Conservation (phyloP, 2,113 vertebrate species). For the Athene noctua region DNA sequence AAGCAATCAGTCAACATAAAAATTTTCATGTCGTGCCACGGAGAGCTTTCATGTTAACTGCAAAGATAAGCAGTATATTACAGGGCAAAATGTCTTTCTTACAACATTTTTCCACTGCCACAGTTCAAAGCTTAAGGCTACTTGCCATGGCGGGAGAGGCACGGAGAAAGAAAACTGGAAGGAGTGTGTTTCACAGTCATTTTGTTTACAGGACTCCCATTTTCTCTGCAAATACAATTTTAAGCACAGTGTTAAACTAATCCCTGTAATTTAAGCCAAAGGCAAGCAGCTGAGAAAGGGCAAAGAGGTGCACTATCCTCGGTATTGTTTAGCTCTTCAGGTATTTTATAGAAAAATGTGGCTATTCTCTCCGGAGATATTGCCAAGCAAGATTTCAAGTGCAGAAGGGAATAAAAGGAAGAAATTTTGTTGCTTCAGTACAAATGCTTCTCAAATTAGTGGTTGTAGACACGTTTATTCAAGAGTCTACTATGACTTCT, state of each 20-base stretch:
- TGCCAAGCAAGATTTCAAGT: not conserved
- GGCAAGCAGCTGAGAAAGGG: not conserved
- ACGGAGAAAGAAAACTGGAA: not conserved
- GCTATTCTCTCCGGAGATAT: not conserved
- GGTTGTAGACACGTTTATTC: not conserved
- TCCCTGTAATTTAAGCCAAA: not conserved
- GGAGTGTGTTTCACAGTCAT: not conserved
- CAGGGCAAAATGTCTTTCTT: not conserved
- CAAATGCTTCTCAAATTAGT: not conserved
- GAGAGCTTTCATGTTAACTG: not conserved
- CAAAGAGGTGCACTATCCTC: not conserved
- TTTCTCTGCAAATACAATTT: not conserved
- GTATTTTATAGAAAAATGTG: not conserved
- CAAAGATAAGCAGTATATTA: not conserved
- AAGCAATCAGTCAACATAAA: slow-evolving; percentile 14
- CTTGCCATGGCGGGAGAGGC: not conserved
- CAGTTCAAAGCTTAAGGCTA: not conserved
- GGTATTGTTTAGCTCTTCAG: not conserved
- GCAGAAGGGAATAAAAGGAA: not conserved
- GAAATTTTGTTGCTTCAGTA: not conserved
- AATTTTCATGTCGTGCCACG: not conserved
- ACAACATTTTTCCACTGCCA: not conserved
- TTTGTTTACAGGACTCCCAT: not conserved
- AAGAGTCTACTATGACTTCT: not conserved
- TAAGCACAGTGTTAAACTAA: not conserved